Percentiles rank a stretch among this genome's conserved stretches.
phyloP scores from a whole-genome alignment of 2,888 invertebrate genomes.

The Parthenolecanium corni region DNA sequence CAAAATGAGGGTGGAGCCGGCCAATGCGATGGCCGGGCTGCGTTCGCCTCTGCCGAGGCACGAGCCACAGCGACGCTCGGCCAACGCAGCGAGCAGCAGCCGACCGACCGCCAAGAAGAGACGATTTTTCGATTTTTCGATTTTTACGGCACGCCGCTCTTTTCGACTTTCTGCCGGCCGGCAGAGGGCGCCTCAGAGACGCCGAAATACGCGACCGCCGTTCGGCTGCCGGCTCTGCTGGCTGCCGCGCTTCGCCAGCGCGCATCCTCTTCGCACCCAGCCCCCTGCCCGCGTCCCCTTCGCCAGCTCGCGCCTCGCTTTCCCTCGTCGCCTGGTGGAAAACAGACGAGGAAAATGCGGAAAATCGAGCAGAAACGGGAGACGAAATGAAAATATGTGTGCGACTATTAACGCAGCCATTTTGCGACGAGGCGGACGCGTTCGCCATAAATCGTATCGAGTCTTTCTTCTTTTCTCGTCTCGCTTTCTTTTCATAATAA shows the following conservation, averaged over 20 bases:
- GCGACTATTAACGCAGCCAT: not conserved
- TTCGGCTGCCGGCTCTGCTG: too few relatives aligned
- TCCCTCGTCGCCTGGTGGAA: not conserved
- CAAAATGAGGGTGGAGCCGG: too few relatives aligned
- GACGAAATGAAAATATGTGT: slow-evolving; percentile 19
- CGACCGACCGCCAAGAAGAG: too few relatives aligned
- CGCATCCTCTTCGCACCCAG: too few relatives aligned
- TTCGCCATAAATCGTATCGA: slow-evolving; percentile 15
- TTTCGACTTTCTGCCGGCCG: too few relatives aligned
- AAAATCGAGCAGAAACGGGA: not conserved
- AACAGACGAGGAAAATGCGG: too few relatives aligned
- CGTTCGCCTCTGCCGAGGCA: not conserved
- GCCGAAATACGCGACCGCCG: too few relatives aligned
- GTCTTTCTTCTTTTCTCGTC: not conserved
- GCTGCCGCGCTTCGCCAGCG: too few relatives aligned
- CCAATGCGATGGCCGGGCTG: slow-evolving; percentile 3
- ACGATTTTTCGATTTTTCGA: too few relatives aligned
- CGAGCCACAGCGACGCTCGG: not conserved
- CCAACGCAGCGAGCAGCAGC: too few relatives aligned
- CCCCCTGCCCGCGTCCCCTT: not conserved
- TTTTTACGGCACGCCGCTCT: too few relatives aligned
- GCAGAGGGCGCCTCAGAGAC: too few relatives aligned
- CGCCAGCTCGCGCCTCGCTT: slow-evolving; percentile 18
- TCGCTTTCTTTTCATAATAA: slow-evolving; percentile 9
- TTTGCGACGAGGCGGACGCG: slow-evolving; percentile 1